Evolutionary conservation across 2,113 vertebrate genomes (phyloP), one percentile per base, ranked within the genome.

Genomic region (Percina caprodes): DNA sequence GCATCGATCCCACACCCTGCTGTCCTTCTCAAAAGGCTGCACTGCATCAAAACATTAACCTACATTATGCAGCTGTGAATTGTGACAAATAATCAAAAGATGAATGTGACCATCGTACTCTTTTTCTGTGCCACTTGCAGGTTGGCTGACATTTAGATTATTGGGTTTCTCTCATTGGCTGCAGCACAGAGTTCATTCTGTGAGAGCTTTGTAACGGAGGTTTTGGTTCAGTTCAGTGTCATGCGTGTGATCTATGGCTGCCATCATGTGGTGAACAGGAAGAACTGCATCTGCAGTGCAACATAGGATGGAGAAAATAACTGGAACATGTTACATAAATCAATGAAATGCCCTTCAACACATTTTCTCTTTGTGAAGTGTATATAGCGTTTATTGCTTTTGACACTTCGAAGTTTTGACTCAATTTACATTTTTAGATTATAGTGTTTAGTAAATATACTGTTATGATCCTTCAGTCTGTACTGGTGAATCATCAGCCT

Each of bases 261-360:
- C 91, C 93, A 84, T 71, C 92, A n/a, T 86, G 89, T 92, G 92
- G 91, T 15, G 6, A 65, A 49, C 15, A 35, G 0, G 0, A 4
- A 4, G 15, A 69, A 82, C 79, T 65, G 59, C 84, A 80, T 1
- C 66, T 3, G 24, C 23, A 30, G 55, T 2, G 4, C 51, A 42
- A 54, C 1, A 0, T 3, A 1, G 21, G 33, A 13, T n/a, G 14
- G 26, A 42, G 58, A 15, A 39, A 6, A 55, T 68, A 3, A 48
- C 24, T 9, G 12, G 1, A 26, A n/a, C 51, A 18, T 1, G 1
- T 6, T 0, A 23, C 8, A 14, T 49, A n/a, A 54, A 46, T 48
- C 21, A 16, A 1, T 19, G 21, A 4, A 23, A 51, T 42, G 16
- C 12, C n/a, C 30, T 30, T n/a, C 11, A 35, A 13, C 59, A 74